Evolutionary conservation across 35 echinoderm and acorn worm species (phyloP).

Genomic region (Acanthaster planci): DNA sequence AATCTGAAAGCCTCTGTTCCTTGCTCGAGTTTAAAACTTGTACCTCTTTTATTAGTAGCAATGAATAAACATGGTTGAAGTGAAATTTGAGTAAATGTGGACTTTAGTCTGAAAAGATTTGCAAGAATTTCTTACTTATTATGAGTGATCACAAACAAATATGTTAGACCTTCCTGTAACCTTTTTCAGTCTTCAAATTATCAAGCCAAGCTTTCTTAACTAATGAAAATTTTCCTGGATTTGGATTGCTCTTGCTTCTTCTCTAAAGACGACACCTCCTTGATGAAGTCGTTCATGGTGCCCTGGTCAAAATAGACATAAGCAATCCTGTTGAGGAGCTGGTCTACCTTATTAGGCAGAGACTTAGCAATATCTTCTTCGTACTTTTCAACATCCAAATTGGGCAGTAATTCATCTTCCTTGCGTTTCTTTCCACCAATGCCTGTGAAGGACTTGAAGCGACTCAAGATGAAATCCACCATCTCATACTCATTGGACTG

Average conservation of each 20-base stretch:
- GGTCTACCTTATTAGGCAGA: slow-evolving; percentile 83
- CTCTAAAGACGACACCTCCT: neutral
- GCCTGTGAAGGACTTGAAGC: slow-evolving; percentile 65
- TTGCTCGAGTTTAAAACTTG: too few relatives aligned
- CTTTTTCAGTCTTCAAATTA: too few relatives aligned
- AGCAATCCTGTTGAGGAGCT: slow-evolving; percentile 78
- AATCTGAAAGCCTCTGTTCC: too few relatives aligned
- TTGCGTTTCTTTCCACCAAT: slow-evolving; percentile 29
- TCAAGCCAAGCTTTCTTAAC: too few relatives aligned
- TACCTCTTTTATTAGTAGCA: too few relatives aligned
- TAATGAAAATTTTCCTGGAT: too few relatives aligned
- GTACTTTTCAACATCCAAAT: neutral
- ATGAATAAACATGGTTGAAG: too few relatives aligned
- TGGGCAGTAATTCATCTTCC: slow-evolving; percentile 29
- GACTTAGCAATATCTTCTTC: slow-evolving; percentile 41
- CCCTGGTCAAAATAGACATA: slow-evolving; percentile 78
- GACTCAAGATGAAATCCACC: slow-evolving; percentile 82
- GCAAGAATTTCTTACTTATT: too few relatives aligned
- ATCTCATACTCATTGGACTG: slow-evolving; percentile 94
- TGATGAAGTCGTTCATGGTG: neutral
- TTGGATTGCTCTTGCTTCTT: neutral
- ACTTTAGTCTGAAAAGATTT: too few relatives aligned
- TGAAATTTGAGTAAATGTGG: too few relatives aligned
- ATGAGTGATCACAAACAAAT: too few relatives aligned
- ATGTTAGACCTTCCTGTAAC: too few relatives aligned